These are phyloP conservation scores for Theristus sp. DNA, from an alignment of 2,888 invertebrate species.

Conservation along the genomic window DNA sequence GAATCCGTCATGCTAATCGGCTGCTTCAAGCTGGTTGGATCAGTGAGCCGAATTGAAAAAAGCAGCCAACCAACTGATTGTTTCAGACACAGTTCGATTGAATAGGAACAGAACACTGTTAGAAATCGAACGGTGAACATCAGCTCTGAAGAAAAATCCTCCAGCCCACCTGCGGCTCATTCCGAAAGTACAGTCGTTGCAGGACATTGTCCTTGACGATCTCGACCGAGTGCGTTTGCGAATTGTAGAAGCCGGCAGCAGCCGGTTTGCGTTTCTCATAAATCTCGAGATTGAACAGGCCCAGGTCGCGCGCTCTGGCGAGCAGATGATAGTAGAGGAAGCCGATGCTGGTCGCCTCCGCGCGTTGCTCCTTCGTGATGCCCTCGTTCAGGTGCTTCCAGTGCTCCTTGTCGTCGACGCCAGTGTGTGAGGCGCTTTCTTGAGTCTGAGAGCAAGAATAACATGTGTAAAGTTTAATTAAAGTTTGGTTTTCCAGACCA, in stretches of 20 bases:
- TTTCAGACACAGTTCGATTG: too few species aligned
- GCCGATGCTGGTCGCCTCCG: not conserved
- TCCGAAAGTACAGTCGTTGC: slow-evolving; percentile 28
- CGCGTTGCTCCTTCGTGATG: not conserved
- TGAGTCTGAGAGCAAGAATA: too few species aligned
- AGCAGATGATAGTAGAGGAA: not conserved
- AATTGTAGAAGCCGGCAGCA: not conserved
- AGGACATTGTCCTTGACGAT: slow-evolving; percentile 15
- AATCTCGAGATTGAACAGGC: not conserved
- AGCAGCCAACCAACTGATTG: too few species aligned
- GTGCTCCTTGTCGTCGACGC: too few species aligned
- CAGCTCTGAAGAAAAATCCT: too few species aligned
- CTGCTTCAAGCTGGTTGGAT: too few species aligned
- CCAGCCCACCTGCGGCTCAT: not conserved
- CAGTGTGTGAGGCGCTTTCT: too few species aligned
- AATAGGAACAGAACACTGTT: not conserved
- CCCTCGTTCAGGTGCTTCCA: not conserved
- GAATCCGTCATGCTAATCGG: too few species aligned
- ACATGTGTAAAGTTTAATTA: too few species aligned
- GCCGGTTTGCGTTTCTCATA: not conserved
- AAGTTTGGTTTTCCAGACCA: too few species aligned
- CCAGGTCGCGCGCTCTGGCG: not conserved
- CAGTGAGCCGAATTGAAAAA: too few species aligned
- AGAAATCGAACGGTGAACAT: too few species aligned
- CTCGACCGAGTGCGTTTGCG: not conserved